phyloP scores from a whole-genome alignment of 2,888 invertebrate species.

The Volucella bombylans region DNA sequence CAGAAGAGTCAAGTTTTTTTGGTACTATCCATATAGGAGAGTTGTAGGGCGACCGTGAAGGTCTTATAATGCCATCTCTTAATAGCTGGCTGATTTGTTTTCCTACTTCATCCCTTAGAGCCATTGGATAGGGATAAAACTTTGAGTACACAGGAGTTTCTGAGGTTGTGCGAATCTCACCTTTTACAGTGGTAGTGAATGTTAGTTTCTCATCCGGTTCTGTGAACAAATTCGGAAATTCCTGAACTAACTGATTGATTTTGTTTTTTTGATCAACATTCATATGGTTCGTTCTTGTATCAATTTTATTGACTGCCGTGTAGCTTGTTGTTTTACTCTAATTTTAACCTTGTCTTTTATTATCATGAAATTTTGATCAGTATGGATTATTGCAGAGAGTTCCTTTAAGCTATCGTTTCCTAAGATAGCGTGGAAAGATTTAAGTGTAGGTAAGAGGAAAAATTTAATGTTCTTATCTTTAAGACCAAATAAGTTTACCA shows the following conservation, averaged over 20 bases:
- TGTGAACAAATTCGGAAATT: conserved; percentile 17
- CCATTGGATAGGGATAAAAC: conserved; percentile 51
- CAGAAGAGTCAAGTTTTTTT: conserved; percentile 30
- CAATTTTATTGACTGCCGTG: conserved; percentile 4
- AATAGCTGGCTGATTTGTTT: conserved; percentile 40
- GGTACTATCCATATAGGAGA: conserved; percentile 60
- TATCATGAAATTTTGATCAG: neutral
- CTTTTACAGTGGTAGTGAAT: too few species aligned
- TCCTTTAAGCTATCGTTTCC: conserved; percentile 48
- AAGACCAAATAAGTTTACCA: too few species aligned
- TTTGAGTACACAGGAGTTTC: conserved; percentile 48
- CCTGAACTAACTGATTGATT: conserved; percentile 2
- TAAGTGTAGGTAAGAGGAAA: conserved; percentile 35
- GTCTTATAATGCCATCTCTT: conserved; percentile 54
- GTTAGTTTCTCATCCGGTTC: neutral
- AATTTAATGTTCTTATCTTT: too few species aligned
- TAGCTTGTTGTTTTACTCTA: neutral
- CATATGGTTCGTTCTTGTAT: conserved; percentile 7
- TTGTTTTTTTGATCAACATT: neutral
- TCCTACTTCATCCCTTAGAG: conserved; percentile 48
- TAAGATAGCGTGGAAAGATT: conserved; percentile 16
- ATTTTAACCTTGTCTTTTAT: conserved; percentile 10
- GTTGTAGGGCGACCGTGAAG: conserved; percentile 49
- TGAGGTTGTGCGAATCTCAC: conserved; percentile 17
- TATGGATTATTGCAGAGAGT: conserved; percentile 17